Evolutionary conservation across 2,888 invertebrate species (phyloP), one percentile per base, ranked within the genome.

Genomic region (Amblyjoppa proteus): DNA sequence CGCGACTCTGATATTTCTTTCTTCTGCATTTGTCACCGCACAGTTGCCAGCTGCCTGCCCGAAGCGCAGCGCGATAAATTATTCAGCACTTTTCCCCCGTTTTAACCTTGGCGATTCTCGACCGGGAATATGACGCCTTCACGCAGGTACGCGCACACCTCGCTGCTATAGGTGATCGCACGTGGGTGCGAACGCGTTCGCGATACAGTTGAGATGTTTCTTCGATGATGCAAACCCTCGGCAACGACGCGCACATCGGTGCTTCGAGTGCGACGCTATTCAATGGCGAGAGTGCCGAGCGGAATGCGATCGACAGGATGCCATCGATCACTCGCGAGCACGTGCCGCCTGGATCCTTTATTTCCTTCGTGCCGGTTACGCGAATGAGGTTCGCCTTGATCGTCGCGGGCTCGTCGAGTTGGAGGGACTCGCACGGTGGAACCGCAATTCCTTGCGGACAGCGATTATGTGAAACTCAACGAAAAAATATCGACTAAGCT

Each of bases 131-230:
- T 71, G 61, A 79, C 80, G 66, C 74, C 66, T 20, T 69, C 64
- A 6, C 31, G 20, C 28, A 34, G 7, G 9, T 79, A 51, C 61
- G 41, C 41, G 49, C 49, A 28, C 28, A 51, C 41, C 41, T 73
- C 13, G 74, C 68, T 38, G 68, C 53, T 51, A 41, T 53, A 41
- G 77, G 68, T 70, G 77, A 45, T 51, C 56, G 41, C 53, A 81
- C 85, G 90, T 89, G 88, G 90, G 89, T 86, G 90, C 83, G 88
- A 88, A 85, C 84, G 77, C 84, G 87, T 81, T 88, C 78, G 85
- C 87, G 86, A 88, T 89, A 88, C 87, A 87, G 88, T 90, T 90
- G 88, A 89, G 88, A 92, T 91, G 89, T 89, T 90, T 90, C 87
- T 86, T 73, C 77, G 70, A 83, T 87, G 87, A 87, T 77, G 83